Percentiles rank a stretch among this genome's conserved stretches.
These are phyloP conservation scores for Eciton burchellii DNA, from an alignment of 1,140 invertebrate species.

Conservation along the genomic window DNA sequence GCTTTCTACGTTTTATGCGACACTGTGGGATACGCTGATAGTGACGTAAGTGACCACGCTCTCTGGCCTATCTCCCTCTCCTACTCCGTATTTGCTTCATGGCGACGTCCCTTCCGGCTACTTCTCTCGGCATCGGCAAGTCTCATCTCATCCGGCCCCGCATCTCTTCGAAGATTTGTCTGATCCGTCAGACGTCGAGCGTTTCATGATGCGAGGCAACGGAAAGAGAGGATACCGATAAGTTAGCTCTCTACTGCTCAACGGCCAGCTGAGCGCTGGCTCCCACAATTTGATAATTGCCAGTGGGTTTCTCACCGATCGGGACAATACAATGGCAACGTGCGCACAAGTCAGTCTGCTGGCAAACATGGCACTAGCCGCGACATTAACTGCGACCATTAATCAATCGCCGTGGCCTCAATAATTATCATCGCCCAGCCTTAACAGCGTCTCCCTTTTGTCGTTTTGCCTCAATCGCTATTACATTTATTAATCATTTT, in stretches of 20 bases:
- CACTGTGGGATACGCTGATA: background rate
- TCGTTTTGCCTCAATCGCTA: too few relatives aligned
- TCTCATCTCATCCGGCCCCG: background rate
- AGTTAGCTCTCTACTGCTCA: slow-evolving; percentile 28
- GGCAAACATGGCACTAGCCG: too few relatives aligned
- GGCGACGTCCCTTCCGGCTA: background rate
- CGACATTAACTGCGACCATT: too few relatives aligned
- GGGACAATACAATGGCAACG: background rate
- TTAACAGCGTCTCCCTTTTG: too few relatives aligned
- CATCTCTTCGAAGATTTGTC: background rate
- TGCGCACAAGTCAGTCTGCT: too few relatives aligned
- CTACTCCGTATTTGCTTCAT: background rate
- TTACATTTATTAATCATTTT: too few relatives aligned
- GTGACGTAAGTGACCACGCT: slow-evolving; percentile 46
- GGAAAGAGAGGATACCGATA: slow-evolving; percentile 12
- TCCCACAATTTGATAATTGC: background rate
- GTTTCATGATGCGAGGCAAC: background rate
- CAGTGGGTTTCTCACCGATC: background rate
- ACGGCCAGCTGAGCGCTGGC: slow-evolving; percentile 34
- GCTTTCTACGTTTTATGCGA: slow-evolving; percentile 55
- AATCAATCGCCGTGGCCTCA: too few relatives aligned
- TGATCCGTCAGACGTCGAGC: background rate
- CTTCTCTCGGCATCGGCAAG: background rate
- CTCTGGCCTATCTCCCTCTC: slow-evolving; percentile 8
- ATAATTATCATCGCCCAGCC: background rate